Conservation (phyloP, 2,113 vertebrate species). For the Melanerpes formicivorus region DNA sequence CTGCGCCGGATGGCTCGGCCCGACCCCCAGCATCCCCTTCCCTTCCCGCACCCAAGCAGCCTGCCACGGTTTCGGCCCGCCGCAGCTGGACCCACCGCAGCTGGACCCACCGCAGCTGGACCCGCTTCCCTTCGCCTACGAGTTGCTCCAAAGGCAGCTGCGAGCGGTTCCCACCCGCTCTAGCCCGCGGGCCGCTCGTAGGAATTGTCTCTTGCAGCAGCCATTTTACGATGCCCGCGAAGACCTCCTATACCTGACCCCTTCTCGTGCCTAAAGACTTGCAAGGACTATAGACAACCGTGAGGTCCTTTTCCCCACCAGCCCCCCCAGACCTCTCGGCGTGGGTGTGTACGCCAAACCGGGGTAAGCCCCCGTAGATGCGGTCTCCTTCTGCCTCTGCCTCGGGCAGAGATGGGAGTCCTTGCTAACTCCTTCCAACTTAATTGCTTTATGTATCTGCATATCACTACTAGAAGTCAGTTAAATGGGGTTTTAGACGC, state of each 20-base stretch:
- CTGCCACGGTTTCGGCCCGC: fast-evolving
- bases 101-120: too few species aligned
- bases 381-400: background rate
- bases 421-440: fast-evolving
- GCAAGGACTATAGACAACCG: background rate
- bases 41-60: background rate
- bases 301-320: background rate
- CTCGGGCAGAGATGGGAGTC: background rate
- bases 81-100: too few species aligned
- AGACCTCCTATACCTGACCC: background rate
- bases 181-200: background rate
- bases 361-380: background rate
- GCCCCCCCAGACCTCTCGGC: background rate
- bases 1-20: background rate
- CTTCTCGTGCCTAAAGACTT: background rate
- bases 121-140: too few species aligned
- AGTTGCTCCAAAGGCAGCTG: background rate
- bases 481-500: fast-evolving
- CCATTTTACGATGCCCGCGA: background rate
- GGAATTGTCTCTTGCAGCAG: background rate
- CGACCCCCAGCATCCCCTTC: background rate
- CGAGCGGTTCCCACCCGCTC: background rate
- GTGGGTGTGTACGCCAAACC: fast-evolving
- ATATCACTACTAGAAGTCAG: fast-evolving
- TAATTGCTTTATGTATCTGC: fast-evolving